These are phyloP conservation scores for Herminia tarsipennalis DNA, from an alignment of 2,888 invertebrate genomes.

Conservation along the genomic window DNA sequence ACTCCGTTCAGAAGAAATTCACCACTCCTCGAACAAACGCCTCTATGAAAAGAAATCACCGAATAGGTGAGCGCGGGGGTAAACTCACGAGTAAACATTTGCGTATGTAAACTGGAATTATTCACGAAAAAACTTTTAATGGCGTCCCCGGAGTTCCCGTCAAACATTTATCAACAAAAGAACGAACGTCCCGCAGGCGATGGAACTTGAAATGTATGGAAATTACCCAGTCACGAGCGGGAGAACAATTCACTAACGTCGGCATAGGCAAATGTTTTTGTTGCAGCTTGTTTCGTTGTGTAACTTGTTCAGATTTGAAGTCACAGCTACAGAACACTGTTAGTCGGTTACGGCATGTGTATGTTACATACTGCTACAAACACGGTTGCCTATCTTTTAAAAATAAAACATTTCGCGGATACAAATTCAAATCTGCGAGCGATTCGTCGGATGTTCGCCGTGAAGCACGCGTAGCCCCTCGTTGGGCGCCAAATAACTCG, in stretches of 20 bases:
- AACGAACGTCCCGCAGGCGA: constrained; percentile 86
- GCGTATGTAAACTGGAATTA: constrained; percentile 86
- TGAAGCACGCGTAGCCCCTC: constrained; percentile 58
- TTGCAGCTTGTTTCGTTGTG: constrained; percentile 79
- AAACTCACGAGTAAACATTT: constrained; percentile 84
- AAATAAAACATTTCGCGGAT: constrained; percentile 55
- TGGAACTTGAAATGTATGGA: constrained; percentile 86
- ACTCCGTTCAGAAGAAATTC: constrained; percentile 70
- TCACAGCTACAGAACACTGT: constrained; percentile 58
- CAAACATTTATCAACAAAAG: constrained; percentile 86
- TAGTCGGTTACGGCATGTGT: constrained; percentile 39
- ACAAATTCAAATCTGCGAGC: constrained; percentile 55
- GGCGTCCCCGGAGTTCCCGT: constrained; percentile 85
- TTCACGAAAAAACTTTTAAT: constrained; percentile 86
- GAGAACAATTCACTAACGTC: constrained; percentile 85
- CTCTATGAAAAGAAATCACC: constrained; percentile 83
- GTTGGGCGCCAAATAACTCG: constrained; percentile 74
- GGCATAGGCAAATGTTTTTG: constrained; percentile 85
- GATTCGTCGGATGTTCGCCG: constrained; percentile 65
- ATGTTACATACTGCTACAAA: constrained; percentile 21
- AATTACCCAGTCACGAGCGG: constrained; percentile 85
- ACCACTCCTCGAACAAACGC: constrained; percentile 75
- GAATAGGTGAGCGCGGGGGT: constrained; percentile 81
- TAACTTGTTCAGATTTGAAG: constrained; percentile 72
- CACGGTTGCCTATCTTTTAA: constrained; percentile 34